Evolutionary conservation across 2,797 vertebrate genomes (phyloP).

Genomic region (Champsocephalus esox): DNA sequence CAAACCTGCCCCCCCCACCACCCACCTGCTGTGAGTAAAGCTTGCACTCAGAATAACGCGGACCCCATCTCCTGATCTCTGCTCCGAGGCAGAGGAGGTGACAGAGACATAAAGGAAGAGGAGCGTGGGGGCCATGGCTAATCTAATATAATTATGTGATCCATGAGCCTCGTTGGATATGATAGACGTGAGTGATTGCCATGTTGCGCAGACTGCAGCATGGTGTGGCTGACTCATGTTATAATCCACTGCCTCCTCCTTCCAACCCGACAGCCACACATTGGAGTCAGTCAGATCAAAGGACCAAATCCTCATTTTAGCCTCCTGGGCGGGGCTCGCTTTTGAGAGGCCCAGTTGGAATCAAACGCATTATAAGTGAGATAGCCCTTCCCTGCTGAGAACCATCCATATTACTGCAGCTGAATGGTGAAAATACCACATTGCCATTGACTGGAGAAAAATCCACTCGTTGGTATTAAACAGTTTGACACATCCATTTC

Average conservation of each 20-base stretch:
- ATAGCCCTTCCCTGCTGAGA: constrained; percentile 56
- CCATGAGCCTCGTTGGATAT: constrained; percentile 49
- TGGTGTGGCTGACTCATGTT: constrained; percentile 65
- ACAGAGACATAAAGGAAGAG: constrained; percentile 29
- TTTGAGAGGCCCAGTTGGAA: constrained; percentile 55
- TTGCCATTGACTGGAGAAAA: constrained; percentile 25
- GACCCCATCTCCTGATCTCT: constrained; percentile 49
- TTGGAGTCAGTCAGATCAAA: constrained; percentile 69
- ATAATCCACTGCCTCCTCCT: constrained; percentile 56
- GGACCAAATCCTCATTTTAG: constrained; percentile 51
- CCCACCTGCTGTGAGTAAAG: constrained; percentile 47
- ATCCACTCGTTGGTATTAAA: constrained; percentile 31
- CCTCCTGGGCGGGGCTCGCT: constrained; percentile 40
- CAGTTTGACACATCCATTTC: constrained; percentile 39
- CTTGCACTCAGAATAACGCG: constrained; percentile 27
- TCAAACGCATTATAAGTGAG: constrained; percentile 52
- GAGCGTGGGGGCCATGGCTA: constrained; percentile 30
- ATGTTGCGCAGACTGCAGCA: constrained; percentile 48
- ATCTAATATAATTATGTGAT: constrained; percentile 67
- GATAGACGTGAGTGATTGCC: constrained; percentile 59
- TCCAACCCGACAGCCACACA: constrained; percentile 7
- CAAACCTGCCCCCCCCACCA: constrained; percentile 12
- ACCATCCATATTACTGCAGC: constrained; percentile 36
- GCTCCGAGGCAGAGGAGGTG: constrained; percentile 52
- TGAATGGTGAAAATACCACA: constrained; percentile 35